Evolutionary conservation across 2,888 invertebrate genomes (phyloP).

Genomic region (Andrena bicolor): DNA sequence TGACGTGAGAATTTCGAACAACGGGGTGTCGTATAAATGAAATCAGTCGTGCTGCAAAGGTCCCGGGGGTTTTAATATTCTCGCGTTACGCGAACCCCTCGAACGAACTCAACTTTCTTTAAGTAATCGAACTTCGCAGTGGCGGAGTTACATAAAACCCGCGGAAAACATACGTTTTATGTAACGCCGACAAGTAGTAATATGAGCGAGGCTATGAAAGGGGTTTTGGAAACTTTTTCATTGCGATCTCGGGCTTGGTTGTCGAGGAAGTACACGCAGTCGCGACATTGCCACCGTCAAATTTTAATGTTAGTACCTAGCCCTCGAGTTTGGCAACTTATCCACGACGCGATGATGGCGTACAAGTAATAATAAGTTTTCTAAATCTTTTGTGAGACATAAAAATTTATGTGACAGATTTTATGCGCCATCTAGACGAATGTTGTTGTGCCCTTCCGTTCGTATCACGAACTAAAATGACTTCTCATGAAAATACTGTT

Average conservation of each 20-base stretch:
- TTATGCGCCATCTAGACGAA: neutral
- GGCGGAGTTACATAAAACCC: conserved; percentile 28
- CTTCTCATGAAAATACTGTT: no score
- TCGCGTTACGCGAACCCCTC: neutral
- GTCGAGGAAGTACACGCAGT: conserved; percentile 12
- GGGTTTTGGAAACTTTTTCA: conserved; percentile 37
- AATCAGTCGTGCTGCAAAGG: neutral
- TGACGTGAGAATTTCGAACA: conserved; percentile 32
- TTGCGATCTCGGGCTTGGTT: conserved; percentile 15
- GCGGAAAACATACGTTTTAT: conserved; percentile 43
- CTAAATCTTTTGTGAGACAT: neutral
- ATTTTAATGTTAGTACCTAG: conserved; percentile 25
- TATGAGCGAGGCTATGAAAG: conserved; percentile 1
- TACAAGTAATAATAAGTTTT: conserved; percentile 6
- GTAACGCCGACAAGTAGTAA: conserved; percentile 20
- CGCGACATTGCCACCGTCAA: conserved; percentile 27
- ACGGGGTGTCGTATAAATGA: neutral
- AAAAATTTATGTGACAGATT: neutral
- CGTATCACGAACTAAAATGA: neutral
- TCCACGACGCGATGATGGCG: conserved; percentile 4
- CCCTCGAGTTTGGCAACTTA: conserved; percentile 6
- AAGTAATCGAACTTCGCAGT: conserved; percentile 2
- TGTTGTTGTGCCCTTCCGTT: neutral
- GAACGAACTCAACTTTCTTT: conserved; percentile 1
- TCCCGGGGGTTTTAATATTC: neutral